These are phyloP conservation scores for Ardeotis arabs DNA, from an alignment of 2,113 vertebrate species.

Conservation along the genomic window DNA sequence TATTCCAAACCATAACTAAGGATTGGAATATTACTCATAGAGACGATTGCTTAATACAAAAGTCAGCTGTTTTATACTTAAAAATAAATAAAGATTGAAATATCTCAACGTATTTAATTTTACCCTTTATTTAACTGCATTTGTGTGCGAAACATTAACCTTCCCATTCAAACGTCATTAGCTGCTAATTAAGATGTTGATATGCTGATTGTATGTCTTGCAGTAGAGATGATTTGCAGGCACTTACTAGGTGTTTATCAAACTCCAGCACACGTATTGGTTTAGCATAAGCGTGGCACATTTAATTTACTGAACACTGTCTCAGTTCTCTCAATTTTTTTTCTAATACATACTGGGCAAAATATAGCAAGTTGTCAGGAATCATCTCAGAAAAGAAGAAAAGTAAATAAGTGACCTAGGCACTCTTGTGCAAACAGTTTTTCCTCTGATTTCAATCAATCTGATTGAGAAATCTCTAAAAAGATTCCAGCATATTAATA, in stretches of 20 bases:
- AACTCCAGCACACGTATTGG: constrained; percentile 65
- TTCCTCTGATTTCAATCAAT: constrained; percentile 13
- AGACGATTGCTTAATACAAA: not conserved
- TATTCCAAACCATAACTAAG: not conserved
- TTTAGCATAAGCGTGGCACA: constrained; percentile 59
- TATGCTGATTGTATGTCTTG: constrained; percentile 73
- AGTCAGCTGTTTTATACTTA: not conserved
- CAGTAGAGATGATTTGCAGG: constrained; percentile 70
- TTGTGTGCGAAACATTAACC: constrained; percentile 66
- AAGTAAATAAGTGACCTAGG: not conserved
- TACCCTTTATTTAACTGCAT: constrained; percentile 34
- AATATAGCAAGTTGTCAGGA: constrained; percentile 10
- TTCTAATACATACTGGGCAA: constrained; percentile 42
- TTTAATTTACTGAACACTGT: constrained; percentile 70
- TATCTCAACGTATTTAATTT: constrained; percentile 25
- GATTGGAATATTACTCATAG: not conserved
- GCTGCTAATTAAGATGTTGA: constrained; percentile 80
- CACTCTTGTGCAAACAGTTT: not conserved
- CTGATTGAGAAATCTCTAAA: constrained; percentile 18
- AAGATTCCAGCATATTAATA: not conserved
- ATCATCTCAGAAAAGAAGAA: not conserved
- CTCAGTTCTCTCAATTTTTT: constrained; percentile 61
- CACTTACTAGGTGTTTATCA: constrained; percentile 75
- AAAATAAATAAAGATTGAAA: constrained; percentile 37
- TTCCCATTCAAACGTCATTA: constrained; percentile 76